Percentiles rank a stretch among this genome's conserved stretches.
Conservation (phyloP, 2,888 invertebrate genomes). For the Protophormia terraenovae region DNA sequence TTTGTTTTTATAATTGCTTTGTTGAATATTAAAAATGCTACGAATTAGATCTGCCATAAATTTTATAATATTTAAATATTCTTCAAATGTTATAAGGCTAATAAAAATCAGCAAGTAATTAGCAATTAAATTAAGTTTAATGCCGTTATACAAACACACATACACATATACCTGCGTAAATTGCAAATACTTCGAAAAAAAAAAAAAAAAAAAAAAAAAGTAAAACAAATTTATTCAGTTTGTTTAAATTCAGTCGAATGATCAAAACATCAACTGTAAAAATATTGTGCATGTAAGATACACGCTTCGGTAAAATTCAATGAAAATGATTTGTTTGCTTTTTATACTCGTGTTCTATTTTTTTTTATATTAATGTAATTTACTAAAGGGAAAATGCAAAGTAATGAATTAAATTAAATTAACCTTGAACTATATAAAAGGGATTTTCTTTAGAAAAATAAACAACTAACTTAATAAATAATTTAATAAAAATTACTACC, state of each 20-base stretch:
- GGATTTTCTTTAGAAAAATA: too few species aligned
- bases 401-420: too few species aligned
- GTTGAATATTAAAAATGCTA: constrained; percentile 43
- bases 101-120: constrained; percentile 34
- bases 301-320: constrained; percentile 46
- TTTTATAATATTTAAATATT: constrained; percentile 8
- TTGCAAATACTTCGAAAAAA: background rate
- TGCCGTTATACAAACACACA: constrained; percentile 17
- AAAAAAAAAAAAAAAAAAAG: background rate
- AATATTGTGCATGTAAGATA: constrained; percentile 17
- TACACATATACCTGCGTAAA: background rate
- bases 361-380: background rate
- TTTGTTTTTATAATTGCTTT: constrained; percentile 32
- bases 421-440: too few species aligned
- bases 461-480: too few species aligned
- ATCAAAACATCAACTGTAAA: background rate
- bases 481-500: too few species aligned
- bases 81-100: background rate
- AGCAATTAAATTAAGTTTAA: constrained; percentile 45
- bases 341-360: background rate
- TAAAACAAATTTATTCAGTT: constrained; percentile 3
- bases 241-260: constrained; percentile 11
- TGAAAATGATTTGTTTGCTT: background rate
- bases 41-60: constrained; percentile 29
- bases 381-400: background rate